Conservation (phyloP, 2,797 vertebrate species). For the Silurus lanzhouensis region DNA sequence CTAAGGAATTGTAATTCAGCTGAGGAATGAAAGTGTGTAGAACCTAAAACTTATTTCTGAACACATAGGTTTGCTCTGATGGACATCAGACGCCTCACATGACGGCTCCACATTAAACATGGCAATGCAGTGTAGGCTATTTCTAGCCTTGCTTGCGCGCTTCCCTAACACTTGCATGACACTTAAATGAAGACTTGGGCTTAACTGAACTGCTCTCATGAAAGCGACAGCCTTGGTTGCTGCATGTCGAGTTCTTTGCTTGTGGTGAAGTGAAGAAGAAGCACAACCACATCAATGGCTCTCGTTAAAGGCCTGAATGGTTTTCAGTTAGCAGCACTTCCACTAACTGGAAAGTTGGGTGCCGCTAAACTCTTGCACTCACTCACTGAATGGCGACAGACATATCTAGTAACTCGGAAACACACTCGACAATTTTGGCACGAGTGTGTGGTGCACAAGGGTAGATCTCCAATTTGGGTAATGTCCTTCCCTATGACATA, state of each 20-base stretch:
- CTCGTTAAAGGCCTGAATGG: constrained; percentile 43
- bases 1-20: constrained; percentile 39
- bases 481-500: neutral
- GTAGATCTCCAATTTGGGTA: constrained; percentile 3
- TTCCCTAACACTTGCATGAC: constrained; percentile 33
- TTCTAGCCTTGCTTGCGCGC: constrained; percentile 17
- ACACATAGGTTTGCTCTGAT: constrained; percentile 6
- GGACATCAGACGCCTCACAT: constrained; percentile 34
- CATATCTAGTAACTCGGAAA: constrained; percentile 24
- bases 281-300: constrained; percentile 36
- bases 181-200: constrained; percentile 30
- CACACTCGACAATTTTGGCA: constrained; percentile 16
- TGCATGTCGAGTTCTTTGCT: constrained; percentile 29
- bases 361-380: constrained; percentile 44
- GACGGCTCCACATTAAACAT: constrained; percentile 25
- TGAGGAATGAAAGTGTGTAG: constrained; percentile 34
- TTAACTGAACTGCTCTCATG: constrained; percentile 34
- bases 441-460: neutral
- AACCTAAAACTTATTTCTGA: constrained; percentile 29
- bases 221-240: constrained; percentile 22
- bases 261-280: constrained; percentile 41
- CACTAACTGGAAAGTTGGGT: constrained; percentile 24
- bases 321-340: constrained; percentile 43
- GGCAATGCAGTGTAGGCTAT: constrained; percentile 16
- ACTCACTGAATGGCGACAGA: constrained; percentile 32